These are phyloP conservation scores for Falco columbarius DNA, from an alignment of 2,797 vertebrate genomes.

Conservation along the genomic window DNA sequence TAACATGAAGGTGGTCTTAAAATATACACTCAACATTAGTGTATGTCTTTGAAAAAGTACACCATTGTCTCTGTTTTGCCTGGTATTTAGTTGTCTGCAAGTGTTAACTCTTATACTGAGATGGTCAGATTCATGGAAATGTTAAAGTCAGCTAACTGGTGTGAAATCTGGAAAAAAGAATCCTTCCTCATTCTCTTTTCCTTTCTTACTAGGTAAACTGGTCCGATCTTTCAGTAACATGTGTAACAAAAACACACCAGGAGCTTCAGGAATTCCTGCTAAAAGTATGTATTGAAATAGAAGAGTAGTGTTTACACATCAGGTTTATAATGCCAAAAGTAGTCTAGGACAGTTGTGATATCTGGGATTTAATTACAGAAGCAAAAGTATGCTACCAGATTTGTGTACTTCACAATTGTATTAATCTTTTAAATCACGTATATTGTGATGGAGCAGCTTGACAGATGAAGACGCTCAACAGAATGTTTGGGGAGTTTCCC, in stretches of 20 bases:
- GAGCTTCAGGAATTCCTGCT: conserved; percentile 84
- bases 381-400: background rate
- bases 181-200: background rate
- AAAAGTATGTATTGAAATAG: conserved; percentile 76
- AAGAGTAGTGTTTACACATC: background rate
- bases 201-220: conserved; percentile 78
- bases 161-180: background rate
- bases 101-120: background rate
- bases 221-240: conserved; percentile 81
- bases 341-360: background rate
- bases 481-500: background rate
- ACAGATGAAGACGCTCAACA: background rate
- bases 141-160: background rate
- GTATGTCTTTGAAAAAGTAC: background rate
- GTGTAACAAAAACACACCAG: conserved; percentile 84
- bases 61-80: background rate
- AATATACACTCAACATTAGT: background rate
- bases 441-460: background rate
- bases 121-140: background rate
- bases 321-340: background rate
- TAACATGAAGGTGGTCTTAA: background rate
- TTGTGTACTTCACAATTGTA: background rate
- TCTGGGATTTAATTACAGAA: background rate
- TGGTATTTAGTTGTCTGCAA: background rate
- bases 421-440: background rate